Base-by-base conservation (phyloP, 2,113 vertebrate genomes). In the Dicaeum eximium region DNA sequence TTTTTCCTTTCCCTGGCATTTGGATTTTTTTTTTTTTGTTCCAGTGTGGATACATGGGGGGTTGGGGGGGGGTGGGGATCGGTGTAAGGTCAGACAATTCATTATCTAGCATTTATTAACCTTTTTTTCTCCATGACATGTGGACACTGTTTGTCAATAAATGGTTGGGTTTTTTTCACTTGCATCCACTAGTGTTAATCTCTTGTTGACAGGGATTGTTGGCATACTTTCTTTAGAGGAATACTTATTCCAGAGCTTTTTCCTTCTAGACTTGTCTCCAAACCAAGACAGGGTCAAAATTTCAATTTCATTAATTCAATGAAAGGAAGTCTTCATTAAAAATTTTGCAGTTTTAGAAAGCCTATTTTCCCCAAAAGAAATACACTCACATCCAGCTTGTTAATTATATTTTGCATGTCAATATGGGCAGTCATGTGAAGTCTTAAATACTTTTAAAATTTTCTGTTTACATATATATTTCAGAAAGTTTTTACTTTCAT, bases 161-260 rank as follows among this genome's bases (percentile, higher is more conserved):
- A 69, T 1, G 0, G 7, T 38, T 38, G 6, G 4, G 4, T 8
- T 67, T 53, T 37, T 57, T 17, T 25, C 8, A 27, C 10, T 69
- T 57, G 40, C 19, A 58, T 27, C 30, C 44, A 58, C 19, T 12
- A n/a, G 45, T n/a, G 35, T 40, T 40, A 48, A n/a, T n/a, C 30
- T 69, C 24, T 11, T 4, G 40, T 40, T 48, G 53, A 38, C 15
- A 48, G 23, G 6, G 35, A 18, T 11, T 69, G 18, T 23, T 23
- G 15, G 30, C n/a, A 58, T 11, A 7, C 9, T 28, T 22, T 48
- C 67, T n/a, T 40, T 21, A n/a, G 19, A 48, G 23, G 23, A 28
- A 40, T 28, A 48, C 14, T 48, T 3, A 40, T n/a, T 69, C 12
- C 30, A 50, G 15, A 58, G 37, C 3, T 9, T n/a, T 50, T 58